Base-by-base conservation (phyloP, 2,113 vertebrate genomes). In the Arenaria interpres region DNA sequence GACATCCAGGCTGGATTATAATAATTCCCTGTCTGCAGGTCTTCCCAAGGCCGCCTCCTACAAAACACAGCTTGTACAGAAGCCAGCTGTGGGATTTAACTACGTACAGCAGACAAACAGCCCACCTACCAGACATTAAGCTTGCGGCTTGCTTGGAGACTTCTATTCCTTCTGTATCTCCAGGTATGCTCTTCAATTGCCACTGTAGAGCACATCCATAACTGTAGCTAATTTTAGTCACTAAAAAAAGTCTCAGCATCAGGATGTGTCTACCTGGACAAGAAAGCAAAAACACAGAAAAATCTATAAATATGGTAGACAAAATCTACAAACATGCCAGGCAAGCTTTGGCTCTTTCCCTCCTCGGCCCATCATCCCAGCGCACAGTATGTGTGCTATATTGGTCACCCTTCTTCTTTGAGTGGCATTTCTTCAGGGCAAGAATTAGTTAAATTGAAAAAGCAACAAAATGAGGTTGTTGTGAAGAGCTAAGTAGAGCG, bases 1-100 rank as follows among this genome's bases (percentile, higher is more conserved):
- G 66, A 93, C 89, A 94, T 85, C 85, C 78, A 76, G n/a, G 67
- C 57, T 95, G 78, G 85, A 96, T 96, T 96, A 96, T 22, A 88
- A 72, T 79, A 91, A 96, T 91, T 93, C 94, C 62, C 81, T 88
- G 57, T 69, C 85, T 89, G 81, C 77, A 82, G 85, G 89, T 88
- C 87, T 93, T 92, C 91, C 84, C 64, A 81, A 79, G 91, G 94
- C 89, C 0, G 0, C 46, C 56, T 91, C 57, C 54, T 82, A 66
- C 39, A 89, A 89, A 95, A 84, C 56, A 50, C 22, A 75, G 45
- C 21, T 78, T 75, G 84, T 73, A 73, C 21, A 64, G 84, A 68
- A 88, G 28, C 18, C 74, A 82, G 48, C 23, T 0, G 0, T 71
- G 56, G 69, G 73, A 75, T 90, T 81, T 93, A 85, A 88, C 78